Evolutionary conservation across 2,888 invertebrate species (phyloP).

Genomic region (Lepidocyrtoides sp.): DNA sequence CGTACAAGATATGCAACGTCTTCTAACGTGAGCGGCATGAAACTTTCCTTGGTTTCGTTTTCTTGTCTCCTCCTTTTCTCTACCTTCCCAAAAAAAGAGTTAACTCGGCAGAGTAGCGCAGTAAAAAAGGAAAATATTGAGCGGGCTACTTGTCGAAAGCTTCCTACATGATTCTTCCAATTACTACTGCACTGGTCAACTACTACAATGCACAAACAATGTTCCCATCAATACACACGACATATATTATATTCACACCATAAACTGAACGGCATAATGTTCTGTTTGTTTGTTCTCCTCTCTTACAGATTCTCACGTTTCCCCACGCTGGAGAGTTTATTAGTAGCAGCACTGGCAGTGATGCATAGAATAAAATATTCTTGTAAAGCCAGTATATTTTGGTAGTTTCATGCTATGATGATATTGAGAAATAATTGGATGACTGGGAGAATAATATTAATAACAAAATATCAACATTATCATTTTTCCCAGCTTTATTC

Average conservation of each 20-base stretch:
- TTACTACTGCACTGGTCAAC: conserved; percentile 45
- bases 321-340: conserved; percentile 44
- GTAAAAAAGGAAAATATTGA: conserved; percentile 71
- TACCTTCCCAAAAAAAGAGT: conserved; percentile 9
- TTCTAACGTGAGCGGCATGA: conserved; percentile 71
- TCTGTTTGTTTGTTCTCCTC: background rate
- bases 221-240: background rate
- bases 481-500: background rate
- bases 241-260: too few species aligned
- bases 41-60: conserved; percentile 24
- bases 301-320: conserved; percentile 7
- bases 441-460: background rate
- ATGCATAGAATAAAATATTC: conserved; percentile 5
- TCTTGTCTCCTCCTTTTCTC: conserved; percentile 54
- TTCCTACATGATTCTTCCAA: conserved; percentile 49
- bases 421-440: conserved; percentile 14
- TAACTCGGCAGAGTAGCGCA: conserved; percentile 9
- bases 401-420: too few species aligned
- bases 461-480: too few species aligned
- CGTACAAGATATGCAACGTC: conserved; percentile 65
- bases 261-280: too few species aligned
- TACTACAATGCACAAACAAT: background rate
- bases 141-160: conserved; percentile 70
- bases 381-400: background rate
- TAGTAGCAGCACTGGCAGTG: background rate